Conservation (phyloP, 2,888 invertebrate species). For the Plusia festucae region DNA sequence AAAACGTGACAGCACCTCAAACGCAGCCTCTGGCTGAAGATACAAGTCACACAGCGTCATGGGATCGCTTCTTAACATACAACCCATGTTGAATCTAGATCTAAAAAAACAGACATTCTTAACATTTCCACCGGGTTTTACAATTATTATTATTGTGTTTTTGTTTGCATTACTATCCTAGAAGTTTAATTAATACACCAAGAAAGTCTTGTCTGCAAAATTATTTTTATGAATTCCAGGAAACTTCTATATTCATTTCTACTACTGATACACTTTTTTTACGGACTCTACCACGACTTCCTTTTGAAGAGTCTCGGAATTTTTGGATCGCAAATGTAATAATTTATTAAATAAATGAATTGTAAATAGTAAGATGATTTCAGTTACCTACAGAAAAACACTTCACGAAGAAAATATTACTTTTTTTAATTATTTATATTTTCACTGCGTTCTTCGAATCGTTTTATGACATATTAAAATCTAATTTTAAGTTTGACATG, state of each 20-base stretch:
- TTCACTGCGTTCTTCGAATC: background rate
- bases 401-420: background rate
- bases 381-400: background rate
- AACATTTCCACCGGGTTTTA: too few species aligned
- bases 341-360: too few species aligned
- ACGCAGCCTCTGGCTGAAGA: slow-evolving; percentile 97
- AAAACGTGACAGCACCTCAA: slow-evolving; percentile 95
- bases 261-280: too few species aligned
- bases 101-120: background rate
- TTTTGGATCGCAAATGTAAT: too few species aligned
- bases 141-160: too few species aligned
- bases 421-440: background rate
- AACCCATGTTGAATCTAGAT: slow-evolving; percentile 65
- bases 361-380: background rate
- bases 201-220: too few species aligned
- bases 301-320: too few species aligned
- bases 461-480: slow-evolving; percentile 10
- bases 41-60: slow-evolving; percentile 97
- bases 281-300: too few species aligned
- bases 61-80: slow-evolving; percentile 94
- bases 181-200: too few species aligned
- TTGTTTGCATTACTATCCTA: too few species aligned
- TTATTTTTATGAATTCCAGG: too few species aligned
- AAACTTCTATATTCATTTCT: too few species aligned
- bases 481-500: slow-evolving; percentile 32